Base-by-base conservation (phyloP, 2,113 vertebrate species). In the Zosterops borbonicus region DNA sequence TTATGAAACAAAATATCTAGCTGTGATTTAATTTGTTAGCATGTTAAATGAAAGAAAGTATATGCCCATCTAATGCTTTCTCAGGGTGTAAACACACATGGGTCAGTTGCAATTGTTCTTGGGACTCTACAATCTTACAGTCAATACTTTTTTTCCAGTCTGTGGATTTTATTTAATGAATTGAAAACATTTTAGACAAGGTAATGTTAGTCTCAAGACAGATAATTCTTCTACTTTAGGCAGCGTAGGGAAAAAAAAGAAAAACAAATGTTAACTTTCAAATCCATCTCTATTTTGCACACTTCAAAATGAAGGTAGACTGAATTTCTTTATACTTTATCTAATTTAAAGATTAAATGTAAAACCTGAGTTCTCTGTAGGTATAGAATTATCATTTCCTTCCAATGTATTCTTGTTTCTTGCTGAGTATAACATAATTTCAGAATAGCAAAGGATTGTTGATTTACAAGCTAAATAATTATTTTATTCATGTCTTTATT, bases 11-110 rank as follows among this genome's bases (percentile, higher is more conserved):
- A 89, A 87, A 87, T 25, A 53, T 68, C n/a, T 80, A 68, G 52
- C 31, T 67, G 75, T 47, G 59, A 75, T 91, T 91, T 87, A 90
- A 92, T 92, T 90, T 83, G n/a, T 86, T 90, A 67, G 8, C 17
- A 39, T 29, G 55, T 86, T 93, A 90, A 95, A 83, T 63, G 59
- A 86, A 92, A 81, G 23, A 63, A 87, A 55, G 9, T 59, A 14
- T 77, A 78, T 82, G 24, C 29, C n/a, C 50, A 62, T n/a, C 8
- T 64, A 79, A 23, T 59, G 22, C 67, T 87, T 87, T 78, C 49
- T 50, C 10, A 28, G 14, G 12, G 5, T 64, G 21, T 52, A 87
- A 95, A 75, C 20, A 82, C 83, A 81, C 19, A 29, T 18, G 64
- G 44, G 47, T 78, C 69, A 79, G 44, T 71, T 75, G 17, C 13